Percentiles rank a stretch among this genome's conserved stretches.
phyloP scores from a whole-genome alignment of 37 sponge, comb jelly and placozoan genomes.

The Geodia barretti region DNA sequence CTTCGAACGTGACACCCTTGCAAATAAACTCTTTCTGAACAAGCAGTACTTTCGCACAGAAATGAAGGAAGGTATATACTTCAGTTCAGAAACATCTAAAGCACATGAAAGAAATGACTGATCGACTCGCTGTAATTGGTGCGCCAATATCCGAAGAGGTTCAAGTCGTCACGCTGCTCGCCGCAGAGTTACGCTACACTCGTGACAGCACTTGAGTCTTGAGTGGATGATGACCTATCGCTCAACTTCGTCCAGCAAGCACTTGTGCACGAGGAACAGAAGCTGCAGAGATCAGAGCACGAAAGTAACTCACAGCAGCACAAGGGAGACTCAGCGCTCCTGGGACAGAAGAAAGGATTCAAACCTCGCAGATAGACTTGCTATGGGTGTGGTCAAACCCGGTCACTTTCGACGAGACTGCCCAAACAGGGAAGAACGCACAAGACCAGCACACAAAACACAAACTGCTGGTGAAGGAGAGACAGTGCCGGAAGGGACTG shows the following conservation, averaged over 20 bases:
- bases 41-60: constrained; percentile 42
- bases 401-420: constrained; percentile 32
- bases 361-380: neutral
- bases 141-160: constrained; percentile 37
- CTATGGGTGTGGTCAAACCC: constrained; percentile 8
- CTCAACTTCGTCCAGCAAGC: constrained; percentile 8
- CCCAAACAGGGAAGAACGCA: neutral
- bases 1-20: constrained; percentile 30
- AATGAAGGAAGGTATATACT: constrained; percentile 16
- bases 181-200: constrained; percentile 21
- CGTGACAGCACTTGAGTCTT: constrained; percentile 38
- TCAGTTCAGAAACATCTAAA: constrained; percentile 33
- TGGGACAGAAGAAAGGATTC: neutral
- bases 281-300: neutral
- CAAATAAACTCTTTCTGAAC: constrained; percentile 34
- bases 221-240: constrained; percentile 10
- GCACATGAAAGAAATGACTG: constrained; percentile 43
- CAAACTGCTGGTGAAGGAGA: constrained; percentile 36
- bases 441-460: constrained; percentile 14
- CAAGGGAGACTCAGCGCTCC: neutral
- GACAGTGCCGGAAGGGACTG: too few species aligned
- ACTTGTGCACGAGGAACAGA: constrained; percentile 6
- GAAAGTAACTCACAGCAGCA: neutral
- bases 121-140: constrained; percentile 26
- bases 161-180: constrained; percentile 42